Conservation (phyloP, 92 coral and sea anemone genomes). For the Heteractis magnifica region DNA sequence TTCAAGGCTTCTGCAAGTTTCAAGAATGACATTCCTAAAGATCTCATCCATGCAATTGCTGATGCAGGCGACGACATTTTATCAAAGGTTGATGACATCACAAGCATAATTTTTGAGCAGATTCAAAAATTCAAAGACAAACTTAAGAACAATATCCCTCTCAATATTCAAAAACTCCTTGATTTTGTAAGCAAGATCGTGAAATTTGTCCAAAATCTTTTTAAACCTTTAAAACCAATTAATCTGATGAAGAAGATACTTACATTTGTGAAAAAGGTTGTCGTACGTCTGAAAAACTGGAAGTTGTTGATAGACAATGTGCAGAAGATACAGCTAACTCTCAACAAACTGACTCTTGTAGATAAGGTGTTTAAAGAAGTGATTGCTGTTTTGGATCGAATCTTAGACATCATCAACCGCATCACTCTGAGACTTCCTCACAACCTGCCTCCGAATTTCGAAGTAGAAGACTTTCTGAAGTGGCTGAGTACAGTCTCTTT, state of each 20-base stretch:
- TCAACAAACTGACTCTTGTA: constrained; percentile 65
- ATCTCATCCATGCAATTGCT: too few species aligned
- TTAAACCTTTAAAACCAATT: too few species aligned
- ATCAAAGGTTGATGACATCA: too few species aligned
- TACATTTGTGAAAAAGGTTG: constrained; percentile 12
- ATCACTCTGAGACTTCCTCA: constrained; percentile 80
- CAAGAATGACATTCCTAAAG: too few species aligned
- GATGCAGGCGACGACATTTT: too few species aligned
- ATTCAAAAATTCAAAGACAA: too few species aligned
- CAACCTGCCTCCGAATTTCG: constrained; percentile 64
- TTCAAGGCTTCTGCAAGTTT: too few species aligned
- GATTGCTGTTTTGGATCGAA: constrained; percentile 70
- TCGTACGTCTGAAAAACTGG: constrained; percentile 63
- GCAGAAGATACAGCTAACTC: constrained; percentile 61
- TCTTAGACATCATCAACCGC: constrained; percentile 66
- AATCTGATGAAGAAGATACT: constrained; percentile 32
- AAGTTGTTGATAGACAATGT: constrained; percentile 64
- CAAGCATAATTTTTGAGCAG: too few species aligned
- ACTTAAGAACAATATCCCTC: too few species aligned
- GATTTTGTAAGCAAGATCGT: too few species aligned
- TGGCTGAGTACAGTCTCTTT: constrained; percentile 67
- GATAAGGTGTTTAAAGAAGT: constrained; percentile 76
- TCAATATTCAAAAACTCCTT: too few species aligned
- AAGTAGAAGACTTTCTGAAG: constrained; percentile 64
- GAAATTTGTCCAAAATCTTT: too few species aligned